Evolutionary conservation across 2,797 vertebrate species (phyloP), one percentile per base, ranked within the genome.

Genomic region (Coendou prehensilis): DNA sequence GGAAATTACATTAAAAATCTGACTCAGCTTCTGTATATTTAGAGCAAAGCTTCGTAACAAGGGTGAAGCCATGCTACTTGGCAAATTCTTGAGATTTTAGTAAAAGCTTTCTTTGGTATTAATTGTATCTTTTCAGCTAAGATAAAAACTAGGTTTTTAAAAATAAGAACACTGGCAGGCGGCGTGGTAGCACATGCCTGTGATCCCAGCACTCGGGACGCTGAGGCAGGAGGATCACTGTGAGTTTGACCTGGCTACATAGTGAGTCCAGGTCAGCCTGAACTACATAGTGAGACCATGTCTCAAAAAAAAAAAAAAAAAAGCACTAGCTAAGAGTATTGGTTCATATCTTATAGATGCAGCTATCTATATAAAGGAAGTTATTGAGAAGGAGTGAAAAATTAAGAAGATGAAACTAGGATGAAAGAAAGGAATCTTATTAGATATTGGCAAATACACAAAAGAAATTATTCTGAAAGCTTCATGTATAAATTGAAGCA

Each of bases 111-210:
- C 18, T 84, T 94, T 71, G 94, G 18, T 93, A 71, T 84, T 97
- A 89, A 91, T 95, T 94, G 54, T 71, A 93, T 89, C 88, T 92
- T 93, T 97, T 87, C 92, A 76, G 56, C 75, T 84, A 87, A 95
- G 86, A 94, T 61, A 69, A 91, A 95, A 97, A 82, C 71, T 45
- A 56, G 26, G 45, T 50, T 76, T 50, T 50, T 50, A 50, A 76
- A 76, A 76, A 30, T 50, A 76, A 71, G 67, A 71, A 76, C 26
- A 87, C 82, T 93, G 41, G 50, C 71, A 57, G 20, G 22, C 6
- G 56, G 56, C 6, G 6, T 22, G 56, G 64, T 69, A 37, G 30
- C 33, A 69, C 33, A 69, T 20, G 2, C 64, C n/a, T 69, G 17
- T 17, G 37, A 37, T 69, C 33, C 17, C 64, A 69, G 33, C 64